Evolutionary conservation across 2,888 invertebrate genomes (phyloP).

Genomic region (Macaria liturata): DNA sequence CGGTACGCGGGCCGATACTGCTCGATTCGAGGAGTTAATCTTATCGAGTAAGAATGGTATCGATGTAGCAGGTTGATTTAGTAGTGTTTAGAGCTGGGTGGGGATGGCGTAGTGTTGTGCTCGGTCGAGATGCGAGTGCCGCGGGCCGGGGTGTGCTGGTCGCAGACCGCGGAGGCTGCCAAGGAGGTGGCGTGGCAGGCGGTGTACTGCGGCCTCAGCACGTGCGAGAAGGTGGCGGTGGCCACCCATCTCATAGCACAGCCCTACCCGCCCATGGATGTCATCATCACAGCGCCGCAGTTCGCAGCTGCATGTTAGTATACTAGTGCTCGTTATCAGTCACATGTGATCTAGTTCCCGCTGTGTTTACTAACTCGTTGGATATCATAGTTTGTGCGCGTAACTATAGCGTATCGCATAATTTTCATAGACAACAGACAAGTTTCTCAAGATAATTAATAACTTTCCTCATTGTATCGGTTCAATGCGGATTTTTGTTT

Average conservation of each 20-base stretch:
- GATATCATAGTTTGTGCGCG: too few relatives aligned
- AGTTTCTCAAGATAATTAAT: too few relatives aligned
- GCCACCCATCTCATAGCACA: conserved; percentile 58
- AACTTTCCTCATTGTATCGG: too few relatives aligned
- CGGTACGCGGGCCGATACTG: conserved; percentile 54
- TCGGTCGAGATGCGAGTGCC: conserved; percentile 48
- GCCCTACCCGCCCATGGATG: conserved; percentile 67
- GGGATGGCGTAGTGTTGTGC: conserved; percentile 40
- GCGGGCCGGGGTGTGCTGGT: conserved; percentile 56
- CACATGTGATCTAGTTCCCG: too few relatives aligned
- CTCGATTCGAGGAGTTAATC: conserved; percentile 48
- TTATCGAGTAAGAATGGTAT: conserved; percentile 52
- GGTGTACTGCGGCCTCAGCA: conserved; percentile 58
- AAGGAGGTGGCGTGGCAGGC: conserved; percentile 63
- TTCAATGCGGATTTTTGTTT: too few relatives aligned
- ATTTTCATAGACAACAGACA: too few relatives aligned
- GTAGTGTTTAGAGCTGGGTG: conserved; percentile 32
- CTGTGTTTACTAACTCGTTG: too few relatives aligned
- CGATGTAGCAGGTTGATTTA: conserved; percentile 11
- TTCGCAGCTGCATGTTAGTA: conserved; percentile 65
- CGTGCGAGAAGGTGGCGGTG: conserved; percentile 57
- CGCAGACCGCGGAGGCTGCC: conserved; percentile 57
- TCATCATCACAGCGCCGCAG: conserved; percentile 64
- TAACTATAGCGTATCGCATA: too few relatives aligned
- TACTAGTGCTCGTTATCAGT: background rate